Base-by-base conservation (phyloP, 1,140 invertebrate species). In the Pollicipes pollicipes region DNA sequence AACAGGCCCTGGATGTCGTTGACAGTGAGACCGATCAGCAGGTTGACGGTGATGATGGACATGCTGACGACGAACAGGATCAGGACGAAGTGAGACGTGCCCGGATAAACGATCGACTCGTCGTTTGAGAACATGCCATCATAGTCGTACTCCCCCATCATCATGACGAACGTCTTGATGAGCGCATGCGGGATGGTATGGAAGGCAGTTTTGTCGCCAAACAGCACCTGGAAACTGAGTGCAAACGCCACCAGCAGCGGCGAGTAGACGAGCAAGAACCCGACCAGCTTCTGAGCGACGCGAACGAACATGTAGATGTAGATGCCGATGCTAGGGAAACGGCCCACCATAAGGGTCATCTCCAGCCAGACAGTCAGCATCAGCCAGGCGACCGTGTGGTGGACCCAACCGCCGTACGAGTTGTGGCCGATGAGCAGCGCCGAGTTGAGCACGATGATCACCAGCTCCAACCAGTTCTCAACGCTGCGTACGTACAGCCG, bases 11-110 rank as follows among this genome's bases (percentile, higher is more conserved):
- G 76, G 30, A 76, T 71, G 63, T 76, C 76, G 63, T 72, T 75
- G 28, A 76, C 76, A 45, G 76, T 75, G 31, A 76, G 72, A 74
- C 75, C 76, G 27, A 76, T 76, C 3, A 76, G 67, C 16, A 76
- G 73, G 69, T 76, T 76, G 31, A 75, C 74, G 31, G 76, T 71
- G 21, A 76, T 72, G 28, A 76, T 73, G 13, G 75, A 74, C 17
- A 76, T 74, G 30, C 75, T 69, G 69, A 76, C 72, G 13, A 76
- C 68, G 68, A 76, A 76, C 24, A 73, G 66, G 3, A 73, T 72
- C n/a, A 76, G 70, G 70, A 75, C 74, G 24, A 76, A 28, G 63
- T 72, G 72, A 29, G 73, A 70, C 1, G 73, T 21, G 16, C 74
- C 58, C 0, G 68, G 72, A 32, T 72, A 74, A 27, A 66, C n/a